Base-by-base conservation (phyloP, 2,113 vertebrate species). In the Cynoglossus semilaevis region DNA sequence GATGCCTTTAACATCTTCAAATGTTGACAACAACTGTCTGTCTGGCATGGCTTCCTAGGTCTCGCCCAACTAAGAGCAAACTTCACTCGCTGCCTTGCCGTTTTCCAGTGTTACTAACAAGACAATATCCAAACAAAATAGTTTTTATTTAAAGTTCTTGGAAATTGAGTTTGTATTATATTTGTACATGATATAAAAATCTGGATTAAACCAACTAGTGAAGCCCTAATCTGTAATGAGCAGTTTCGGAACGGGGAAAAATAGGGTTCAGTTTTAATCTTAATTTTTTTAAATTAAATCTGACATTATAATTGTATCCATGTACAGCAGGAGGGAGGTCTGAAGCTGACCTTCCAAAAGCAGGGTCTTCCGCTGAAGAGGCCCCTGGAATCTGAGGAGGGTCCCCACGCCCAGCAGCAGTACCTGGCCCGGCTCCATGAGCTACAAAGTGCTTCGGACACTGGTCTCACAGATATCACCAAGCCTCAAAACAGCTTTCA, bases 341-440 rank as follows among this genome's bases (percentile, higher is more conserved):
- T 99, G 84, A 99, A 99, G 89, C 86, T 99, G 88, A 99, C 96
- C 77, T 98, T 99, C 92, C 97, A 99, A 89, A 99, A 99, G 89
- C 96, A 98, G 85, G 95, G 93, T 46, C 79, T 92, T 72, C 91
- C 92, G 68, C 91, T 96, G 75, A 99, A 98, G 86, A 94, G 96
- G 61, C 92, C 94, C 3, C 87, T 95, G 70, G 95, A 98, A 54
- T 82, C 84, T 0, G 96, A 98, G 45, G 97, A 98, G 69, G 89
- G 92, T 47, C 85, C 87, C 4, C 66, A 93, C 63, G 93, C 93
- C 44, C 96, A 99, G 85, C 97, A 96, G 85, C 95, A 97, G 68
- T 98, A 95, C 84, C 90, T 98, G 74, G 92, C 96, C 51, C 91
- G 93, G 7, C 92, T 97, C 0, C 95, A 93, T 17, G 97, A 98